Evolutionary conservation across 1,140 invertebrate species (phyloP).

Genomic region (Drosophila repleta): DNA sequence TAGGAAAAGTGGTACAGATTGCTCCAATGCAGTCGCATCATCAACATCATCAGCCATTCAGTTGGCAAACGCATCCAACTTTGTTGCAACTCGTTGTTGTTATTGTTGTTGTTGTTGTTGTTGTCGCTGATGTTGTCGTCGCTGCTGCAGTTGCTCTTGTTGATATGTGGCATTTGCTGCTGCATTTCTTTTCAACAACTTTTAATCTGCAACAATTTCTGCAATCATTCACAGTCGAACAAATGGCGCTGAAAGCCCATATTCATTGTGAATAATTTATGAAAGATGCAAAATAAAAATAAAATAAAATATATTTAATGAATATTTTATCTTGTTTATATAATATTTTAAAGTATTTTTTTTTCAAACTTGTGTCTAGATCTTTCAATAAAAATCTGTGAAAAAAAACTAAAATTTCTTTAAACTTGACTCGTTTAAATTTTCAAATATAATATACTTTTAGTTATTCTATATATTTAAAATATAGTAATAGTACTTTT

Average conservation of each 20-base stretch:
- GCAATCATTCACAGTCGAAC: conserved; percentile 37
- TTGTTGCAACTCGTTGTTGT: conserved; percentile 18
- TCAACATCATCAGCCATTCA: conserved; percentile 31
- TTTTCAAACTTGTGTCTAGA: too few species aligned
- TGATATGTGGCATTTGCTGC: conserved; percentile 55
- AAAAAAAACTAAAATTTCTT: too few species aligned
- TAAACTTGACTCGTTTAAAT: too few species aligned
- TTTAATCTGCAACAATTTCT: conserved; percentile 37
- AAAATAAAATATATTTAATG: too few species aligned
- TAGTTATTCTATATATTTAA: too few species aligned
- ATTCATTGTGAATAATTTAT: background rate
- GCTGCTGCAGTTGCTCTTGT: conserved; percentile 53
- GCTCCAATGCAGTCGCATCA: conserved; percentile 46
- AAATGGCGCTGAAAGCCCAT: conserved; percentile 1
- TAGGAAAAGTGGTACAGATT: conserved; percentile 76
- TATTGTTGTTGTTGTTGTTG: conserved; percentile 46
- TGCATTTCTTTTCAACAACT: conserved; percentile 29
- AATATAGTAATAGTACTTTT: too few species aligned
- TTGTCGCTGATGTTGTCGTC: conserved; percentile 39
- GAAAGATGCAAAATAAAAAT: too few species aligned
- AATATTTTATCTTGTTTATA: too few species aligned
- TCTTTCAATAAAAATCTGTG: too few species aligned
- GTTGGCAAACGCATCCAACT: conserved; percentile 49
- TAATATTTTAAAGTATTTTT: too few species aligned
- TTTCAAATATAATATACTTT: too few species aligned